Percentiles rank a stretch among this genome's conserved stretches.
These are phyloP conservation scores for Acanthurus lineatus DNA, from an alignment of 2,797 vertebrate species.

Conservation along the genomic window DNA sequence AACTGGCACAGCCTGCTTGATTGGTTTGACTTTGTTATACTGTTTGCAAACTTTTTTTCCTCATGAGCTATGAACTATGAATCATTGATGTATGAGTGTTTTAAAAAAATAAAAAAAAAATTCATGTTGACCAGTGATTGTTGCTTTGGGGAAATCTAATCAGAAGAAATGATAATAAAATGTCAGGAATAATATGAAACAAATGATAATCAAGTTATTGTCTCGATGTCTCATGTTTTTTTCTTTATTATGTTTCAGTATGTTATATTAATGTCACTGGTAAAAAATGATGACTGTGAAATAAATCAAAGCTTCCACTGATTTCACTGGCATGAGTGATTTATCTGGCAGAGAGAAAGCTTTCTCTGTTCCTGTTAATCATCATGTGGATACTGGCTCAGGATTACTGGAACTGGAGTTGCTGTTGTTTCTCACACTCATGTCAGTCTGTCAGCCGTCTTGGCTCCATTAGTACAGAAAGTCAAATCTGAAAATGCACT, in stretches of 20 bases:
- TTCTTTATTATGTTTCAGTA: slow-evolving; percentile 4
- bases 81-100: neutral
- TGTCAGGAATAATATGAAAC: neutral
- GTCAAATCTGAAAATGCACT: neutral
- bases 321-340: slow-evolving; percentile 3
- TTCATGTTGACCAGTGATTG: slow-evolving; percentile 7
- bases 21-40: neutral
- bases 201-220: slow-evolving; percentile 2
- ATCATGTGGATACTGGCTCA: neutral
- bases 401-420: neutral
- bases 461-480: neutral
- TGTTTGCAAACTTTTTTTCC: neutral
- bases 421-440: neutral
- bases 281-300: neutral
- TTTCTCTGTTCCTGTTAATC: neutral
- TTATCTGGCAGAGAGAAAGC: neutral
- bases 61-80: neutral
- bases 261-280: neutral
- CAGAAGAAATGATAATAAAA: neutral
- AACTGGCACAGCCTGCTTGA: neutral
- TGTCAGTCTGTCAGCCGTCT: neutral
- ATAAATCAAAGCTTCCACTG: neutral
- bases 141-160: neutral
- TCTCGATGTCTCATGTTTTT: neutral
- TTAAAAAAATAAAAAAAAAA: neutral